A percentile compares a stretch with the other conserved stretches of the same genome.
Evolutionary conservation across 2,888 invertebrate species (phyloP).

Genomic region (Zele albiditarsus): DNA sequence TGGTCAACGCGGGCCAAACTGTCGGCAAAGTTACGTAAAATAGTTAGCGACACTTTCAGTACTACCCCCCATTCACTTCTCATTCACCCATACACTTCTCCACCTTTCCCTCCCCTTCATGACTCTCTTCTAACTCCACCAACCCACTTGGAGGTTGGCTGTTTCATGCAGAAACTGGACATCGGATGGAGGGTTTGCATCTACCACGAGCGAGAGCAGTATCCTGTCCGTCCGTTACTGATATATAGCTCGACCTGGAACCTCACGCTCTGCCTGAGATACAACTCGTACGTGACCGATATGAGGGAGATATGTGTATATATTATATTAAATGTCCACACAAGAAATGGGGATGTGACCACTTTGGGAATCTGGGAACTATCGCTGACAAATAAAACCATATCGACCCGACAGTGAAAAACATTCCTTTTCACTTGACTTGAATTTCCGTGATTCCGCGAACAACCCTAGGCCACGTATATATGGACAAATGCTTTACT

Average conservation of each 20-base stretch:
- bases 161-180: conserved; percentile 36
- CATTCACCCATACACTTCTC: conserved; percentile 26
- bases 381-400: conserved; percentile 37
- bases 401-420: conserved; percentile 27
- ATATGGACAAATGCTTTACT: conserved; percentile 31
- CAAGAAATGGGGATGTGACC: conserved; percentile 4
- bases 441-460: conserved; percentile 32
- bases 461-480: neutral
- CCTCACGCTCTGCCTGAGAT: conserved; percentile 62
- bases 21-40: conserved; percentile 73
- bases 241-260: conserved; percentile 64
- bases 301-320: conserved; percentile 48
- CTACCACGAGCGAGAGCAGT: conserved; percentile 44
- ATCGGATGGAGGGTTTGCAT: conserved; percentile 34
- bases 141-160: conserved; percentile 24
- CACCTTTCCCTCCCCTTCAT: conserved; percentile 37
- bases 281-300: conserved; percentile 70
- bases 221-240: conserved; percentile 66
- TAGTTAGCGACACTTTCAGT: conserved; percentile 73
- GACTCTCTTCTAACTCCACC: conserved; percentile 34
- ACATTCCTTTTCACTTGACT: conserved; percentile 31
- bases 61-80: conserved; percentile 44
- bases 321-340: conserved; percentile 22
- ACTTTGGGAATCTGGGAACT: conserved; percentile 10
- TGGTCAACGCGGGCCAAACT: conserved; percentile 73